Percentiles rank a stretch among this genome's conserved stretches.
Conservation (phyloP, 37 sponge, comb jelly and placozoan species). For the Ephydatia muelleri region DNA sequence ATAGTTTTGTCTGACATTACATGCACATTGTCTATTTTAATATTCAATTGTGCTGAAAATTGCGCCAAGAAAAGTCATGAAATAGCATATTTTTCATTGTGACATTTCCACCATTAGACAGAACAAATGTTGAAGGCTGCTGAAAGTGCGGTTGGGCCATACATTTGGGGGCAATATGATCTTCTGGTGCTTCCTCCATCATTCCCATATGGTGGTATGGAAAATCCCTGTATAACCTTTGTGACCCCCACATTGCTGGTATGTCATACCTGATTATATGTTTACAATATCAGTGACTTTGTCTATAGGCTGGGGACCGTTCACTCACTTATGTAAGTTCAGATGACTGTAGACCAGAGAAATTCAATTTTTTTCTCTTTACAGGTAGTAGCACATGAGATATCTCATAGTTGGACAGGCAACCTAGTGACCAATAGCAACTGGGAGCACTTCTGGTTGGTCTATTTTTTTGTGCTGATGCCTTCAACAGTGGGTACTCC, state of each 20-base stretch:
- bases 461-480: not conserved
- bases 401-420: slow-evolving; percentile 98
- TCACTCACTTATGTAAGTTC: slow-evolving; percentile 61
- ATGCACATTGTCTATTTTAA: too few species aligned
- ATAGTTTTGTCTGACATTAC: too few species aligned
- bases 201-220: slow-evolving; percentile 97
- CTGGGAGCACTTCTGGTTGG: slow-evolving; percentile 96
- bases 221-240: slow-evolving; percentile 93
- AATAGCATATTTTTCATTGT: not conserved
- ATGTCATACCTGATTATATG: not conserved
- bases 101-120: slow-evolving; percentile 37
- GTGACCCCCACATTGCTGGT: slow-evolving; percentile 90
- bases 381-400: slow-evolving; percentile 90
- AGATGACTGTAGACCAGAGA: not conserved
- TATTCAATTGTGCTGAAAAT: too few species aligned
- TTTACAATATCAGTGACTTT: not conserved
- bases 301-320: slow-evolving; percentile 57
- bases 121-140: slow-evolving; percentile 80
- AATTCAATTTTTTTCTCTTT: not conserved
- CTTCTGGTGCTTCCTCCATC: slow-evolving; percentile 91
- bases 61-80: not conserved
- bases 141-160: slow-evolving; percentile 83
- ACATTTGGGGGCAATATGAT: slow-evolving; percentile 92
- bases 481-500: not conserved
- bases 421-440: slow-evolving; percentile 90